Evolutionary conservation across 2,797 vertebrate species (phyloP), one percentile per base, ranked within the genome.

Genomic region (Hylomyscus alleni): DNA sequence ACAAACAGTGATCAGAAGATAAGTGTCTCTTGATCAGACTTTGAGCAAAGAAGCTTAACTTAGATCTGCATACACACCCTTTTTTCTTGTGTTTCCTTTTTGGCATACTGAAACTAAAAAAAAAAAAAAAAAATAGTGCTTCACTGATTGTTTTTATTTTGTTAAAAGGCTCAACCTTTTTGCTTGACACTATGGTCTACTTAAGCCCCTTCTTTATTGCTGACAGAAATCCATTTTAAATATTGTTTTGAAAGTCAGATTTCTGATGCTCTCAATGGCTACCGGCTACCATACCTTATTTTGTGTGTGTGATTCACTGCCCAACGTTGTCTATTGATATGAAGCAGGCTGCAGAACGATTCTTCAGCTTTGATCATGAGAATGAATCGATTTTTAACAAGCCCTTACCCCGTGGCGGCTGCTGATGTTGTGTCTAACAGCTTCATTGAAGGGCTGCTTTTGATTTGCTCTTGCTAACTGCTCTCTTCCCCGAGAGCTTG

Each of bases 401-500:
- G 96, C 98, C 83, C 85, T 3, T 24, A 40, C 82, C 72, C 34
- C 89, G n/a, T 58, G 88, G 62, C 69, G 47, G 92, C 34, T 67
- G 97, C 86, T 94, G 93, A 93, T 82, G 91, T 76, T 92, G 92
- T 94, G 31, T 86, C 97, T 97, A 97, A 94, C 95, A 98, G 97
- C 96, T 98, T 98, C 95, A 92, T 94, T 94, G 89, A 98, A 98
- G 96, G 98, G 96, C 97, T 78, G 96, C 94, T 20, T 97, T 97
- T 50, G 91, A 97, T 98, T 98, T 98, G 97, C 97, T 97, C 97
- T 98, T 98, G 97, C 98, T 98, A 98, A 98, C 98, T 97, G 97
- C 96, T 97, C 95, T 93, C 95, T 97, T 96, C 69, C 93, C 93
- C 84, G 94, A 58, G 95, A 96, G 97, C 95, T 97, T 98, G 97